These are phyloP conservation scores for Macrocentrus cingulum DNA, from an alignment of 1,140 invertebrate species.

Conservation along the genomic window DNA sequence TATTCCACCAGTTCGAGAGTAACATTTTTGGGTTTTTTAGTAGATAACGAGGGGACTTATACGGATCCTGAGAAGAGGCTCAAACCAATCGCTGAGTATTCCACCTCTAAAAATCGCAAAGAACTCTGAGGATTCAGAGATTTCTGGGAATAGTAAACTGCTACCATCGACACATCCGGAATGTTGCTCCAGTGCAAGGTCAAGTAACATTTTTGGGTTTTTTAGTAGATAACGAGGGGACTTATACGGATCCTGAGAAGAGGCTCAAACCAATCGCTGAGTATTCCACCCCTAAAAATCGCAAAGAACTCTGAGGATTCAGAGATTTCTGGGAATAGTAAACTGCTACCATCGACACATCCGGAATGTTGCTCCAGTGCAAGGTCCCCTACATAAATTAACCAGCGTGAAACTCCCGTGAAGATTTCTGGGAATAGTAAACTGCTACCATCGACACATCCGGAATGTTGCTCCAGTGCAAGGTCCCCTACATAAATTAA, in stretches of 20 bases:
- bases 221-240: too few relatives aligned
- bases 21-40: too few relatives aligned
- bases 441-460: slow-evolving; percentile 14
- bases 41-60: too few relatives aligned
- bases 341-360: neutral
- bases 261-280: neutral
- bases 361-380: too few relatives aligned
- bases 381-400: slow-evolving; percentile 14
- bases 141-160: neutral
- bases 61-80: too few relatives aligned
- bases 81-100: too few relatives aligned
- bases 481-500: slow-evolving; percentile 13
- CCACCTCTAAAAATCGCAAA: neutral
- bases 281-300: neutral
- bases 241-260: too few relatives aligned
- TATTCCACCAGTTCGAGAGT: too few relatives aligned
- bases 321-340: neutral
- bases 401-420: slow-evolving; percentile 2
- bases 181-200: too few relatives aligned
- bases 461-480: slow-evolving; percentile 11
- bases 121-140: too few relatives aligned
- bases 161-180: neutral
- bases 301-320: slow-evolving; percentile 4
- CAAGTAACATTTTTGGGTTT: too few relatives aligned
- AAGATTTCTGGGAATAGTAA: neutral